Conservation (phyloP, 2,113 vertebrate genomes). For the Chaetorhynchus papuensis region DNA sequence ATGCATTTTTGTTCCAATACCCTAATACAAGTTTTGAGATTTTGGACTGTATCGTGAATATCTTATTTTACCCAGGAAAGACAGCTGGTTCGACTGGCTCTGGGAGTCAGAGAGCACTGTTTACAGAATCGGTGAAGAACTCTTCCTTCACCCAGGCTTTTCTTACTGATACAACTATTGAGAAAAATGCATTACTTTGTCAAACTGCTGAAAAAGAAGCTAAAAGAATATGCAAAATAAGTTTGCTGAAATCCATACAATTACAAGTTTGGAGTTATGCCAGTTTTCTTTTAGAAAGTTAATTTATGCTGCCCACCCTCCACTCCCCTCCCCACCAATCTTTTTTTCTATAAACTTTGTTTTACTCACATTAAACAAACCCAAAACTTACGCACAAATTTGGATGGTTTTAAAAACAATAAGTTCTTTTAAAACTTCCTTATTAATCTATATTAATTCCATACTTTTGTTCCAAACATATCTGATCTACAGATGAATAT, state of each 20-base stretch:
- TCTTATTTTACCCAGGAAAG: background rate
- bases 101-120: background rate
- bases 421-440: background rate
- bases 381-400: background rate
- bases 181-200: background rate
- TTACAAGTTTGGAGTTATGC: background rate
- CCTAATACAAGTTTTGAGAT: background rate
- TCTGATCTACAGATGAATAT: background rate
- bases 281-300: background rate
- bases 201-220: background rate
- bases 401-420: background rate
- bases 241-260: background rate
- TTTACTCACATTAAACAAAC: background rate
- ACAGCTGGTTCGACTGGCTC: background rate
- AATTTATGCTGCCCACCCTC: background rate
- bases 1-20: background rate
- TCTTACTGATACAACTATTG: background rate
- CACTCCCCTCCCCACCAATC: rapidly evolving
- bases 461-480: background rate
- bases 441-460: background rate
- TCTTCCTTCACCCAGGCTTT: background rate
- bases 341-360: background rate
- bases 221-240: background rate
- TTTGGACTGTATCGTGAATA: background rate
- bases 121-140: background rate